A percentile compares a stretch with the other conserved stretches of the same genome.
Conservation (phyloP, 2,113 vertebrate species). For the Galbula dea region DNA sequence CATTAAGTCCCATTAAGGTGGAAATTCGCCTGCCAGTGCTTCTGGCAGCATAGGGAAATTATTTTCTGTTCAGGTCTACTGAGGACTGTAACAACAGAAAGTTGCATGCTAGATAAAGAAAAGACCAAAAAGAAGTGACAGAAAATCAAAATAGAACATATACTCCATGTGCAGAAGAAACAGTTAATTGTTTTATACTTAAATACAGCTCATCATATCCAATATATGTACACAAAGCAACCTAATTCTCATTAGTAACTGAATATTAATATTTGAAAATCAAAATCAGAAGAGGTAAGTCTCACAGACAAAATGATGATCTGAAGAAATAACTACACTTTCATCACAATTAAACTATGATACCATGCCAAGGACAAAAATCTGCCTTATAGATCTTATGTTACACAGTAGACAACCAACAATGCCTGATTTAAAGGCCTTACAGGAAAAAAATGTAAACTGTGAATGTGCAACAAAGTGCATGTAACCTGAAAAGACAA, state of each 20-base stretch:
- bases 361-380: not conserved
- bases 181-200: not conserved
- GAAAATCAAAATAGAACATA: not conserved
- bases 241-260: not conserved
- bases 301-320: not conserved
- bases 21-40: no score
- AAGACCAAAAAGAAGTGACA: not conserved
- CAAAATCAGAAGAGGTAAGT: not conserved
- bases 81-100: not conserved
- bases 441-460: not conserved
- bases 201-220: not conserved
- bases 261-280: not conserved
- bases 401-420: not conserved
- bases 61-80: not conserved
- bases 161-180: not conserved
- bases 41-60: not conserved
- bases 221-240: not conserved
- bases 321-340: not conserved
- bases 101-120: not conserved
- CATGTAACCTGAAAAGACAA: conserved; percentile 45
- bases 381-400: not conserved
- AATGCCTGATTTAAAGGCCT: not conserved
- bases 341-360: not conserved
- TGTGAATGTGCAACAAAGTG: conserved; percentile 17
- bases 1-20: no score